Percentiles rank a stretch among this genome's conserved stretches.
These are phyloP conservation scores for Orius insidiosus DNA, from an alignment of 1,140 invertebrate genomes.

Conservation along the genomic window DNA sequence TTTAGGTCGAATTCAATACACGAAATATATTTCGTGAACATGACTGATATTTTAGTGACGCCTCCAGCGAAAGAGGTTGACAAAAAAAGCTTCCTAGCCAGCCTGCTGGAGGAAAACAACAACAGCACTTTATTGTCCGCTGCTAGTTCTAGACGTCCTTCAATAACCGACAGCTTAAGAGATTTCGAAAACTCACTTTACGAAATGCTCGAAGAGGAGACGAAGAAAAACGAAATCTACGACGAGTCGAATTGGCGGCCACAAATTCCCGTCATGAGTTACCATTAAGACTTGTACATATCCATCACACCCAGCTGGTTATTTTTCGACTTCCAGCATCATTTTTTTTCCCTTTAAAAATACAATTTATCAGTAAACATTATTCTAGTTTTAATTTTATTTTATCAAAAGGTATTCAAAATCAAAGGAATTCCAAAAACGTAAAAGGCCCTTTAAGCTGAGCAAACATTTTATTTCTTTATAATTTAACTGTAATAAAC, in stretches of 20 bases:
- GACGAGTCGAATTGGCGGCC: slow-evolving; percentile 2
- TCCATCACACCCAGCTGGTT: too few relatives aligned
- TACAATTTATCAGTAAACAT: too few relatives aligned
- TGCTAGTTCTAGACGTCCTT: not conserved
- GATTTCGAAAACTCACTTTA: slow-evolving; percentile 2
- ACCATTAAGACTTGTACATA: not conserved
- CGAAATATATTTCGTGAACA: slow-evolving; percentile 3
- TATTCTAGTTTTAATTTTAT: too few relatives aligned
- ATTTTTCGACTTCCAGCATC: too few relatives aligned
- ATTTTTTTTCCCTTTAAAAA: too few relatives aligned
- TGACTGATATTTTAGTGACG: too few relatives aligned
- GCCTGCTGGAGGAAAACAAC: not conserved
- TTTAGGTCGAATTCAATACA: slow-evolving; percentile 3
- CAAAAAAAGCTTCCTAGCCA: not conserved
- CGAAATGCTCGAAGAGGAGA: slow-evolving; percentile 3
- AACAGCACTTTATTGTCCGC: slow-evolving; percentile 1
- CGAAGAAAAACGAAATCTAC: slow-evolving; percentile 1
- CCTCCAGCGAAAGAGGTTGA: too few relatives aligned
- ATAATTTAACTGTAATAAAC: too few relatives aligned
- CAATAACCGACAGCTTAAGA: not conserved
- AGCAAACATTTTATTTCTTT: too few relatives aligned
- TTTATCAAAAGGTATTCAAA: too few relatives aligned
- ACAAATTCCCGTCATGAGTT: slow-evolving; percentile 3
- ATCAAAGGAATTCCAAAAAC: too few relatives aligned
- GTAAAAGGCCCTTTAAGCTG: too few relatives aligned